Evolutionary conservation across 2,113 vertebrate genomes (phyloP).

Genomic region (Chitala chitala): DNA sequence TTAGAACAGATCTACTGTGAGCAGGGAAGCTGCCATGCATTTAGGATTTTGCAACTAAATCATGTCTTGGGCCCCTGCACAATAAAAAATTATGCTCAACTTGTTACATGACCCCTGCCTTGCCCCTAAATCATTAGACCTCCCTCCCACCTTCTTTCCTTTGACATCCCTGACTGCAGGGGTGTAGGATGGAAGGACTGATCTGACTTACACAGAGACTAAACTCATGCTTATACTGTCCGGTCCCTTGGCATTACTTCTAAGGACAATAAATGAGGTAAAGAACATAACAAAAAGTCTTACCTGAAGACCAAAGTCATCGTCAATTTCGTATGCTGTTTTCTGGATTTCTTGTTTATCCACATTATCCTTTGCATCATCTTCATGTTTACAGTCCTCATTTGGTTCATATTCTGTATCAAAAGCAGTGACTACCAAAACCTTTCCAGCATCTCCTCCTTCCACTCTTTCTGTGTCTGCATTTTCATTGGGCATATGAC

Average conservation of each 20-base stretch:
- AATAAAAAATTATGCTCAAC: neutral
- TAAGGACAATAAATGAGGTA: too few species aligned
- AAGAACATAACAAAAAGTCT: too few species aligned
- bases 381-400: neutral
- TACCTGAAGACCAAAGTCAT: too few species aligned
- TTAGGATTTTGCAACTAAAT: too few species aligned
- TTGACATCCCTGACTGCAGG: neutral
- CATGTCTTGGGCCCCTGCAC: neutral
- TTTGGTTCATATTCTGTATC: neutral
- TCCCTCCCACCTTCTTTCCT: neutral
- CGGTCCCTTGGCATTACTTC: too few species aligned
- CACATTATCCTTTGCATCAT: conserved; percentile 13
- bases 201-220: too few species aligned
- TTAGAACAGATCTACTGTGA: too few species aligned
- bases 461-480: neutral
- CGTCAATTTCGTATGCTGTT: too few species aligned
- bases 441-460: neutral
- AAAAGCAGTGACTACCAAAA: neutral
- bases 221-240: too few species aligned
- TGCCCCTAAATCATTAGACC: neutral
- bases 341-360: neutral
- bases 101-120: neutral
- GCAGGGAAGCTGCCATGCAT: too few species aligned
- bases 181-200: too few species aligned
- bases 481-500: neutral